phyloP scores from a whole-genome alignment of 2,888 invertebrate species.

The Nemapogon koenigi region DNA sequence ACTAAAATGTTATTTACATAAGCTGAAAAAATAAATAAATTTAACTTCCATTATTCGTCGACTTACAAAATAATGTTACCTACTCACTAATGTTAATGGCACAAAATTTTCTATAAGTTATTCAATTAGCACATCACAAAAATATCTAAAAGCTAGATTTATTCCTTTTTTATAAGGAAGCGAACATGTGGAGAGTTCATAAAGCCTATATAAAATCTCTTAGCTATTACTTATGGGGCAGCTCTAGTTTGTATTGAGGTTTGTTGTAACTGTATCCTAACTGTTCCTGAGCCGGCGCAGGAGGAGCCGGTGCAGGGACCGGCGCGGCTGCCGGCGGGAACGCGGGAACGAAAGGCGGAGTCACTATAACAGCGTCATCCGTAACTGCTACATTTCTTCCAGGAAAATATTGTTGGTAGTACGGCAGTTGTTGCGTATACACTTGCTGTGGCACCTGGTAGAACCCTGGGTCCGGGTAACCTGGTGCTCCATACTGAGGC shows the following conservation, averaged over 20 bases:
- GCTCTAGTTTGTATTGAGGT: conserved; percentile 45
- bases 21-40: too few species aligned
- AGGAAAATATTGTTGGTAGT: conserved; percentile 13
- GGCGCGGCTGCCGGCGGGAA: conserved; percentile 20
- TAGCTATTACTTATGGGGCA: conserved; percentile 38
- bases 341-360: conserved; percentile 45
- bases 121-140: too few species aligned
- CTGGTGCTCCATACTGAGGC: conserved; percentile 25
- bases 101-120: too few species aligned
- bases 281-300: conserved; percentile 23
- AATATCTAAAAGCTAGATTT: too few species aligned
- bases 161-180: too few species aligned
- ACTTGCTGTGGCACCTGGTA: conserved; percentile 17
- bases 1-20: too few species aligned
- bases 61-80: too few species aligned
- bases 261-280: conserved; percentile 41
- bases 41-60: too few species aligned
- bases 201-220: background rate
- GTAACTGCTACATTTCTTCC: conserved; percentile 47
- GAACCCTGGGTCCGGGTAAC: conserved; percentile 20
- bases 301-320: conserved; percentile 22
- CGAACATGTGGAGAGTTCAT: too few species aligned
- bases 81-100: too few species aligned
- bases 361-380: conserved; percentile 53
- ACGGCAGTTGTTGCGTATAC: conserved; percentile 19